Percentiles rank a stretch among this genome's conserved stretches.
Evolutionary conservation across 2,797 vertebrate genomes (phyloP).

Genomic region (Dicrostonyx torquatus): DNA sequence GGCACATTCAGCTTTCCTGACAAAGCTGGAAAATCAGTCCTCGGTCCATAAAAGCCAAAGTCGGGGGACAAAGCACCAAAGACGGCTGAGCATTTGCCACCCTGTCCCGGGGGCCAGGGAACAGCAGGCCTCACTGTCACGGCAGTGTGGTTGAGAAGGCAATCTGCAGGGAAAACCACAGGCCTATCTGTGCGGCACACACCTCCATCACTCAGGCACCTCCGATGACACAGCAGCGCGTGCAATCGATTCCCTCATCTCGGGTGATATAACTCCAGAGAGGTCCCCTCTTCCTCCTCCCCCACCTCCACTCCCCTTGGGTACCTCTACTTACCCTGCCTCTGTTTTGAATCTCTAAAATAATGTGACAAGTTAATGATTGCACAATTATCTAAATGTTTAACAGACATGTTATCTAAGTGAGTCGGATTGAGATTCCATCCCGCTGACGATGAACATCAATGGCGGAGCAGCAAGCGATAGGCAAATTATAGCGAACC

Average conservation of each 20-base stretch:
- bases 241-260: neutral
- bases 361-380: slow-evolving; percentile 99
- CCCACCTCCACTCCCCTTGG: slow-evolving; percentile 38
- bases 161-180: rapidly evolving
- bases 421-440: slow-evolving; percentile 96
- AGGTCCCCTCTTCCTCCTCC: neutral
- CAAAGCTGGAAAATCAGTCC: slow-evolving; percentile 33
- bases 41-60: neutral
- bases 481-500: slow-evolving; percentile 91
- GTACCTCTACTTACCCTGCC: slow-evolving; percentile 89
- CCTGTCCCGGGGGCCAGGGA: neutral
- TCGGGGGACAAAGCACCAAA: neutral
- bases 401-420: slow-evolving; percentile 95
- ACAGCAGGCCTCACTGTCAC: neutral
- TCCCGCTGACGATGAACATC: slow-evolving; percentile 94
- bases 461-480: slow-evolving; percentile 89
- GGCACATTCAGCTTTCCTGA: neutral
- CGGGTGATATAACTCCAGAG: neutral
- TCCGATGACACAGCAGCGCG: rapidly evolving
- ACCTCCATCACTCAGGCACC: neutral
- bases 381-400: slow-evolving; percentile 99
- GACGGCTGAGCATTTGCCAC: neutral
- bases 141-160: neutral
- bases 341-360: slow-evolving; percentile 95
- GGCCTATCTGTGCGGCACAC: neutral